phyloP scores from a whole-genome alignment of 1,140 invertebrate genomes.

The Drosophila subpulchrella region DNA sequence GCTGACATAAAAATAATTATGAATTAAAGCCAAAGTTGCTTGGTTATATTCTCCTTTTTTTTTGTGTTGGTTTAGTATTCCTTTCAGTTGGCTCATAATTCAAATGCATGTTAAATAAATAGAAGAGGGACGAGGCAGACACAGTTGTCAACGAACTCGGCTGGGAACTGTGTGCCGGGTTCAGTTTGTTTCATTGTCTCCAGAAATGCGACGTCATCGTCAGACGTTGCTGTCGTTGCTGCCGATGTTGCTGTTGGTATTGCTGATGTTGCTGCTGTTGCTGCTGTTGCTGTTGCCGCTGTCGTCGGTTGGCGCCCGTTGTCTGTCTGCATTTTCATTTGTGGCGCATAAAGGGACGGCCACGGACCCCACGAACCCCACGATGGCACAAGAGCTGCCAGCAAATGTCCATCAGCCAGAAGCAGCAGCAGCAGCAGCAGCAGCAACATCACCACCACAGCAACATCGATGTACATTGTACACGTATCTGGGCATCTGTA shows the following conservation, averaged over 20 bases:
- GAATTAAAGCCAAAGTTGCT: slow-evolving; percentile 79
- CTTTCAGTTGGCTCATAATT: slow-evolving; percentile 70
- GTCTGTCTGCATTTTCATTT: slow-evolving; percentile 82
- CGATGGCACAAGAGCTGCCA: slow-evolving; percentile 73
- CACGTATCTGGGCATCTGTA: slow-evolving; percentile 32
- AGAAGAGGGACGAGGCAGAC: slow-evolving; percentile 26
- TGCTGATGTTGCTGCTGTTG: slow-evolving; percentile 4
- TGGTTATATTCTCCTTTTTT: slow-evolving; percentile 39
- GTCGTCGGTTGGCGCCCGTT: slow-evolving; percentile 72
- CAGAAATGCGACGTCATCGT: slow-evolving; percentile 80
- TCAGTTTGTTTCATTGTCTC: slow-evolving; percentile 73
- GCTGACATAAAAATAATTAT: slow-evolving; percentile 83
- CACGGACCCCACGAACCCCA: slow-evolving; percentile 43
- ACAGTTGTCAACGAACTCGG: slow-evolving; percentile 72
- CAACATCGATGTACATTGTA: slow-evolving; percentile 26
- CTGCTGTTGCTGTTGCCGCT: slow-evolving; percentile 21
- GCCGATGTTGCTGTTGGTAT: slow-evolving; percentile 12
- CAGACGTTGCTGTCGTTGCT: slow-evolving; percentile 57
- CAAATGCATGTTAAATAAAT: slow-evolving; percentile 69
- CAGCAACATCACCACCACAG: slow-evolving; percentile 24
- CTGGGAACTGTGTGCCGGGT: slow-evolving; percentile 60
- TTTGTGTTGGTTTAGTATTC: slow-evolving; percentile 15
- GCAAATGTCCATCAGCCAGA: slow-evolving; percentile 74
- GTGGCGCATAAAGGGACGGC: slow-evolving; percentile 75
- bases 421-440: neutral